Percentiles rank a stretch among this genome's conserved stretches.
Evolutionary conservation across 2,797 vertebrate species (phyloP).

Genomic region (Cirrhinus mrigala): DNA sequence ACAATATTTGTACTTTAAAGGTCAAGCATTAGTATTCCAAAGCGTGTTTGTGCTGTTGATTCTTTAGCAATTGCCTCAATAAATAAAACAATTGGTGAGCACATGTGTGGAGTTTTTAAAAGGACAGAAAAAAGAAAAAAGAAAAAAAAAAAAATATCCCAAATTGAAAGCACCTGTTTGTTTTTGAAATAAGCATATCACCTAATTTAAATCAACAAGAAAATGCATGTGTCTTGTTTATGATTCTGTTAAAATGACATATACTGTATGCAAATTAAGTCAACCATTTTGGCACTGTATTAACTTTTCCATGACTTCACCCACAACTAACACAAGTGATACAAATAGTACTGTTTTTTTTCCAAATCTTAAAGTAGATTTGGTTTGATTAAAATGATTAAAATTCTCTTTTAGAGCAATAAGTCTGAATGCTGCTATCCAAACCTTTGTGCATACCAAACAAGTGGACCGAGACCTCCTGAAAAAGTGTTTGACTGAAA

Average conservation of each 20-base stretch:
- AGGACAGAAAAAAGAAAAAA: neutral
- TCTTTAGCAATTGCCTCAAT: slow-evolving; percentile 62
- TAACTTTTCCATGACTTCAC: neutral
- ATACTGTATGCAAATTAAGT: neutral
- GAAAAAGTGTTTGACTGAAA: neutral
- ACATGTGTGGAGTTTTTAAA: slow-evolving; percentile 6
- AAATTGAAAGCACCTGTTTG: neutral
- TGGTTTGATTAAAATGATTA: neutral
- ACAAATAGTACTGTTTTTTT: neutral
- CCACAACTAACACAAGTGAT: neutral
- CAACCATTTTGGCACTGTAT: neutral
- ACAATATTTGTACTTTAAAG: slow-evolving; percentile 69
- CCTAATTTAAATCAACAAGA: neutral
- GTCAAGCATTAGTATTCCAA: slow-evolving; percentile 68
- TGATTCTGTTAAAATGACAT: neutral
- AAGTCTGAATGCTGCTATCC: neutral
- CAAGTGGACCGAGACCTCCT: neutral
- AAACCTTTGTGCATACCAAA: neutral
- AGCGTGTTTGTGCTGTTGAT: slow-evolving; percentile 60
- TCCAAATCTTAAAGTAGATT: neutral
- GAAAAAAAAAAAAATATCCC: too few species aligned
- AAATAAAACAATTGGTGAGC: slow-evolving; percentile 17
- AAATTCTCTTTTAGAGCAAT: neutral
- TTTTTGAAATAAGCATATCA: neutral
- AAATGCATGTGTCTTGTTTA: neutral